phyloP scores from a whole-genome alignment of 2,888 invertebrate species.

The Drosophila fungiperda region DNA sequence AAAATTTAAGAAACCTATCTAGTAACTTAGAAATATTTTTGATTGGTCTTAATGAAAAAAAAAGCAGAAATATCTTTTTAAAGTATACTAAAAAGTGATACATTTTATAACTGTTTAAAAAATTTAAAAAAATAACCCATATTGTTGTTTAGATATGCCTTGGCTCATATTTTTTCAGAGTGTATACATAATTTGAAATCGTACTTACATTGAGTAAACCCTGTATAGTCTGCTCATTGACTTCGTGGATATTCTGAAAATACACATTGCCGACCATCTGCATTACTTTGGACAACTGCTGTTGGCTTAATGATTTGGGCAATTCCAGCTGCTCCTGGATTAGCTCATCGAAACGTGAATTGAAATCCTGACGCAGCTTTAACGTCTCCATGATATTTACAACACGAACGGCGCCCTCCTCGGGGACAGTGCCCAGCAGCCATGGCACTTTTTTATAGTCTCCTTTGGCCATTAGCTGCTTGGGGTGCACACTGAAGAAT shows the following conservation, averaged over 20 bases:
- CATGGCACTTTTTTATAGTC: slow-evolving; percentile 85
- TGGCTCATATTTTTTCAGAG: background rate
- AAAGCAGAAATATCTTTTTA: background rate
- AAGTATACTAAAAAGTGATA: background rate
- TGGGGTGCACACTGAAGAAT: slow-evolving; percentile 85
- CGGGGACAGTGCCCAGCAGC: slow-evolving; percentile 85
- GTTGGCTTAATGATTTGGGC: slow-evolving; percentile 42
- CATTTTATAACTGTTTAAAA: background rate
- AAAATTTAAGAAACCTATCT: no score
- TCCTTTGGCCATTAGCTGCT: slow-evolving; percentile 83
- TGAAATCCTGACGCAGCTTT: slow-evolving; percentile 74
- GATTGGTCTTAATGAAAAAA: no score
- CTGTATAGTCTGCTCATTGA: slow-evolving; percentile 72
- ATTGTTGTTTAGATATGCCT: background rate
- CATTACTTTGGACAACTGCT: slow-evolving; percentile 50
- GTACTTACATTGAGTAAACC: slow-evolving; percentile 75
- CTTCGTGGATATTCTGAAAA: slow-evolving; percentile 69
- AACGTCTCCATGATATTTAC: slow-evolving; percentile 81
- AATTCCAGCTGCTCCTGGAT: slow-evolving; percentile 81
- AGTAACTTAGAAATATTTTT: no score
- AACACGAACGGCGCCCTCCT: slow-evolving; percentile 86
- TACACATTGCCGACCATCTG: slow-evolving; percentile 70
- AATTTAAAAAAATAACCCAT: background rate
- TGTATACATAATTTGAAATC: background rate
- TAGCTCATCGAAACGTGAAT: slow-evolving; percentile 77